phyloP scores from a whole-genome alignment of 2,113 vertebrate species.

The Brachionichthys hirsutus region DNA sequence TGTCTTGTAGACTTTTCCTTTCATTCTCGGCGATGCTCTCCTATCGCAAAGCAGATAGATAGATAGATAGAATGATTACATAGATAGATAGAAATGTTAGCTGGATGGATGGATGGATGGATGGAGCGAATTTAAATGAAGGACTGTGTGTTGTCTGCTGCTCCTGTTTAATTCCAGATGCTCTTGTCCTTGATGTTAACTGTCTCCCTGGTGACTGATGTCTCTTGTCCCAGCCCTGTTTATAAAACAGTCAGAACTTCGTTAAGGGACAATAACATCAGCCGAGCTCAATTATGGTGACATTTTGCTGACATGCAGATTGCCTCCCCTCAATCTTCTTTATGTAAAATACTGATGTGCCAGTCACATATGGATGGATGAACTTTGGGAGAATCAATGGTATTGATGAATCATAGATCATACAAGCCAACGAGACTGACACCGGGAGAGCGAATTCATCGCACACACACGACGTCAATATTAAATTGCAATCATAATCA shows the following conservation, averaged over 20 bases:
- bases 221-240: conserved; percentile 68
- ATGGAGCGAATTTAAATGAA: conserved; percentile 33
- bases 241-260: conserved; percentile 75
- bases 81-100: conserved; percentile 27
- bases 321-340: conserved; percentile 75
- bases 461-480: conserved; percentile 82
- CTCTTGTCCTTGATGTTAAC: conserved; percentile 74
- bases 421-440: conserved; percentile 86
- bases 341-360: conserved; percentile 85
- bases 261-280: conserved; percentile 75
- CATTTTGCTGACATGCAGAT: conserved; percentile 81
- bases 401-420: conserved; percentile 85
- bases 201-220: conserved; percentile 73
- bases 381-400: conserved; percentile 87
- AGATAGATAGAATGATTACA: conserved; percentile 26
- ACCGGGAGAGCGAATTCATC: conserved; percentile 85
- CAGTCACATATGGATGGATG: conserved; percentile 88
- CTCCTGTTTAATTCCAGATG: conserved; percentile 41
- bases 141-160: conserved; percentile 29
- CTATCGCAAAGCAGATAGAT: conserved; percentile 15
- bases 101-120: conserved; percentile 14
- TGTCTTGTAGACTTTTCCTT: no score
- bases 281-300: conserved; percentile 74
- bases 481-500: conserved; percentile 91
- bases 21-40: no score